These are phyloP conservation scores for Cassiopea xamachana DNA, from an alignment of 30 jellyfish, hydroid and myxozoan species.

Conservation along the genomic window DNA sequence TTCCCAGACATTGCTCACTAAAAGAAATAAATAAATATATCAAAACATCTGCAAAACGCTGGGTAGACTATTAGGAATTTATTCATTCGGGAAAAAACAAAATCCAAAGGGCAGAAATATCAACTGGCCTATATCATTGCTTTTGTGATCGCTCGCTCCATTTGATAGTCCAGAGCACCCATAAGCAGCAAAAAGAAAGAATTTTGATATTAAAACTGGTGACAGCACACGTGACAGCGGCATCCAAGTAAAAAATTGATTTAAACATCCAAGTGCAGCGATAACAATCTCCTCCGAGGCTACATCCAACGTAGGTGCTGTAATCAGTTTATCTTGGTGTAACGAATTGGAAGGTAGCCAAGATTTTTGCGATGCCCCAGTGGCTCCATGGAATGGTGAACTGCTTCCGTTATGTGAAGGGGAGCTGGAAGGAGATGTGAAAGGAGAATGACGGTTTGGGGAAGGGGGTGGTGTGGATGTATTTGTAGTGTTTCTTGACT, in stretches of 20 bases:
- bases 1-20: no score
- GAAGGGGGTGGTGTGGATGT: constrained; percentile 97
- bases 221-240: constrained; percentile 84
- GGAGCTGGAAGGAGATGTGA: constrained; percentile 79
- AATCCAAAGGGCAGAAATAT: no score
- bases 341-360: constrained; percentile 33
- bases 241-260: constrained; percentile 87
- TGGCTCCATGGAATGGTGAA: constrained; percentile 43
- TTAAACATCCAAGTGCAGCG: constrained; percentile 76
- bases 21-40: no score
- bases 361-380: constrained; percentile 22
- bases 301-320: constrained; percentile 52
- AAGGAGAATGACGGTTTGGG: constrained; percentile 88
- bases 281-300: constrained; percentile 83
- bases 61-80: no score
- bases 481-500: constrained; percentile 46
- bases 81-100: no score
- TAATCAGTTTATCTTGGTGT: constrained; percentile 8
- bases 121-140: constrained; percentile 66
- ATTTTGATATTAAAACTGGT: constrained; percentile 68
- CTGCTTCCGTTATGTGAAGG: constrained; percentile 58
- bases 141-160: constrained; percentile 58
- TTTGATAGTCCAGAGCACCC: constrained; percentile 54
- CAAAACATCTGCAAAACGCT: no score
- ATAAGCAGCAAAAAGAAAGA: constrained; percentile 86